Conservation (phyloP, 2,797 vertebrate genomes). For the Ataeniobius toweri region DNA sequence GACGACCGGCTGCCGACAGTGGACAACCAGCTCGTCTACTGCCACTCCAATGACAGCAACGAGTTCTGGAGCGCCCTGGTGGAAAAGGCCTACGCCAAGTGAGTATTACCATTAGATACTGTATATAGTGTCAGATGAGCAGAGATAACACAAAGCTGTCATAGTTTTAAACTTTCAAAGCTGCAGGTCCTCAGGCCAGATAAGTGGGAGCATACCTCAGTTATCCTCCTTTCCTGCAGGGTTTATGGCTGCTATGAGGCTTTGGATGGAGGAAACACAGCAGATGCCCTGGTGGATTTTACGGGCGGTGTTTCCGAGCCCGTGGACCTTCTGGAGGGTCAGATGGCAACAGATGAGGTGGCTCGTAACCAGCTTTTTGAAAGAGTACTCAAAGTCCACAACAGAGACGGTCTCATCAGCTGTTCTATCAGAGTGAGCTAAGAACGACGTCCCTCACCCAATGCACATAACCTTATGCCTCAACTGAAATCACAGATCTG, state of each 20-base stretch:
- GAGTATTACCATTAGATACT: conserved; percentile 57
- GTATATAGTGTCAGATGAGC: not conserved
- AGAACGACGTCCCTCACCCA: not conserved
- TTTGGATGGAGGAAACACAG: conserved; percentile 95
- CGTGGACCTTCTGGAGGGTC: conserved; percentile 88
- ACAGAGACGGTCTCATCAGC: conserved; percentile 95
- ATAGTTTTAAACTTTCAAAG: not conserved
- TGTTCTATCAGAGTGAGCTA: conserved; percentile 92
- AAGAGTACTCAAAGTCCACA: conserved; percentile 91
- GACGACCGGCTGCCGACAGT: conserved; percentile 94
- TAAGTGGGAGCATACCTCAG: not conserved
- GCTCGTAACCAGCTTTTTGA: conserved; percentile 92
- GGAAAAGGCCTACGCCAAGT: conserved; percentile 98
- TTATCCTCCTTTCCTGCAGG: conserved; percentile 63
- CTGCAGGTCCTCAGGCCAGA: not conserved
- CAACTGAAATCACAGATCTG: not conserved
- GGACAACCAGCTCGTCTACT: conserved; percentile 94
- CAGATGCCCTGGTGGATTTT: conserved; percentile 94
- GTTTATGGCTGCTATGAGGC: conserved; percentile 93
- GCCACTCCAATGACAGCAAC: conserved; percentile 93
- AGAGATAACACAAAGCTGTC: not conserved
- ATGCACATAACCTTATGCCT: not conserved
- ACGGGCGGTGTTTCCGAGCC: conserved; percentile 94
- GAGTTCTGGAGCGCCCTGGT: conserved; percentile 98
- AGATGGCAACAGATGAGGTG: conserved; percentile 82